Percentiles rank a stretch among this genome's conserved stretches.
phyloP scores from a whole-genome alignment of 2,888 invertebrate genomes.

The Crioceris asparagi region DNA sequence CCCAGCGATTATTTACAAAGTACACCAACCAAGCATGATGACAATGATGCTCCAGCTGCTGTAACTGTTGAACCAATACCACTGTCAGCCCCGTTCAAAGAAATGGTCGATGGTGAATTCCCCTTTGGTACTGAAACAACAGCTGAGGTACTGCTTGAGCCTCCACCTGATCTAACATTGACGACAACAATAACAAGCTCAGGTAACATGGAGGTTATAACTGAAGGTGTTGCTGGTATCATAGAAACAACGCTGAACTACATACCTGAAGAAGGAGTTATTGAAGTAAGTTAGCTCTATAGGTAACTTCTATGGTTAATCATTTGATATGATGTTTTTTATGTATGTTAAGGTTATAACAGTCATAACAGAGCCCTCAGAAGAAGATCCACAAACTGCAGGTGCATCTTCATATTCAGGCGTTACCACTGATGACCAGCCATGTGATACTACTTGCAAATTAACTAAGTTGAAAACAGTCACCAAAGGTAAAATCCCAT shows the following conservation, averaged over 20 bases:
- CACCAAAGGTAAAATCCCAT: too few species aligned
- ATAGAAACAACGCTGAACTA: conserved; percentile 33
- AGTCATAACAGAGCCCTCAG: conserved; percentile 17
- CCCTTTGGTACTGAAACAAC: conserved; percentile 23
- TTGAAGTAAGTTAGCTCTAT: conserved; percentile 25
- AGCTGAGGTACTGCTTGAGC: conserved; percentile 23
- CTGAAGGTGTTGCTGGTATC: conserved; percentile 33
- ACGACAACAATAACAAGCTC: conserved; percentile 32
- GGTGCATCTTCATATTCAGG: too few species aligned
- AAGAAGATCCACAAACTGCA: not conserved
- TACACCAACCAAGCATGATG: too few species aligned
- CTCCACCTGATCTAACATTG: conserved; percentile 27
- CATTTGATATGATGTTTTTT: not conserved
- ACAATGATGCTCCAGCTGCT: too few species aligned
- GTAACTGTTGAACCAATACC: not conserved
- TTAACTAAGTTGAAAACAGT: too few species aligned
- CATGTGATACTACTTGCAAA: too few species aligned
- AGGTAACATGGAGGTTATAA: conserved; percentile 33
- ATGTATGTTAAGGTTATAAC: conserved; percentile 16
- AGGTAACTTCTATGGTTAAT: not conserved
- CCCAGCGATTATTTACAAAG: too few species aligned
- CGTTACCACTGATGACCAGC: too few species aligned
- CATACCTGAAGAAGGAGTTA: conserved; percentile 29
- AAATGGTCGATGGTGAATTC: conserved; percentile 13
- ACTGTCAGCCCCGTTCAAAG: conserved; percentile 6